Conservation (phyloP, 2,797 vertebrate genomes). For the Danio jaintianensis region DNA sequence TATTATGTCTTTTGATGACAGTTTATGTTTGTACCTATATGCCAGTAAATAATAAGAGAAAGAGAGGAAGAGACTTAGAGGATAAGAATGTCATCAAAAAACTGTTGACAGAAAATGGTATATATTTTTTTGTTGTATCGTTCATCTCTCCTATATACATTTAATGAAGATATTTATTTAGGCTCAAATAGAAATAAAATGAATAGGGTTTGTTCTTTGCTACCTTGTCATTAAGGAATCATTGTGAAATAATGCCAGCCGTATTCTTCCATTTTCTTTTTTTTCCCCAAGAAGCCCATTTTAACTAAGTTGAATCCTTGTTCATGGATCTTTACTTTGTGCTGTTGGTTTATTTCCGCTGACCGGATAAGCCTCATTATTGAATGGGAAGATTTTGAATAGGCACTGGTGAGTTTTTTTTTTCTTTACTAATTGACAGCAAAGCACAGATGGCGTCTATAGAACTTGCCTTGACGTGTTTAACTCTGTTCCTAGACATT, state of each 20-base stretch:
- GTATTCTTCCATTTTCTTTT: background rate
- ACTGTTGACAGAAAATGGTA: too few species aligned
- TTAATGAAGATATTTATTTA: too few species aligned
- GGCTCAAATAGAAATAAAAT: too few species aligned
- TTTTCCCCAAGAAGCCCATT: background rate
- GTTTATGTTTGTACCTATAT: too few species aligned
- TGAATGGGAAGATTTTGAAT: background rate
- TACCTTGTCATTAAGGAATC: background rate
- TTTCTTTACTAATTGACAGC: conserved; percentile 2
- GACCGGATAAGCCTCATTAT: background rate
- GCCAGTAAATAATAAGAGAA: too few species aligned
- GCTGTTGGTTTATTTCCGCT: background rate
- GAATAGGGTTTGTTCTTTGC: background rate
- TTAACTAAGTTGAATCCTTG: background rate
- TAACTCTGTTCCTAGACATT: background rate
- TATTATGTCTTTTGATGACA: too few species aligned
- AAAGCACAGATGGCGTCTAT: background rate
- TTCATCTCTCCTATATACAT: too few species aligned
- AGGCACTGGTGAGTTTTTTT: background rate
- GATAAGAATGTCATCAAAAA: too few species aligned
- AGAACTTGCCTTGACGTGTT: background rate
- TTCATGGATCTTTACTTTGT: background rate
- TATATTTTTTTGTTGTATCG: too few species aligned
- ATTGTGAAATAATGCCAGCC: background rate
- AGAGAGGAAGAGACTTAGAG: too few species aligned